Evolutionary conservation across 2,113 vertebrate species (phyloP), one percentile per base, ranked within the genome.

Genomic region (Platichthys flesus): DNA sequence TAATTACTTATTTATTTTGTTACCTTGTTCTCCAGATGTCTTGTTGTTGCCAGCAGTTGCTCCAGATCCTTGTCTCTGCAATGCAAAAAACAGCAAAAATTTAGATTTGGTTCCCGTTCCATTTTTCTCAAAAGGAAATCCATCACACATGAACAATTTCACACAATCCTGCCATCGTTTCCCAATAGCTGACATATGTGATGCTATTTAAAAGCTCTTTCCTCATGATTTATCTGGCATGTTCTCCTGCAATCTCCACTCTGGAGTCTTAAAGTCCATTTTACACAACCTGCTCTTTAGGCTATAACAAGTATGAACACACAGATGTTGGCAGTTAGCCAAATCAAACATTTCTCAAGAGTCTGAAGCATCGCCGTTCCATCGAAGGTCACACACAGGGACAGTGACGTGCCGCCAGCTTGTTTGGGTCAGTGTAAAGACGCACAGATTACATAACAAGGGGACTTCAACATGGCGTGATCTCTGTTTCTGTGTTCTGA

Each of bases 11-110:
- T 28, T 2, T 28, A 0, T 28, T 28, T 28, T 10, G 3, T 28
- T 95, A 99, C 97, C 97, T 81, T 96, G 96, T 86, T 90, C 96
- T 63, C 93, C 96, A 86, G 97, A 86, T 9, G 95, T 93, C 94
- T 98, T 97, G 88, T 95, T 96, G 94, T 95, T 96, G 94, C 94
- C 96, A 67, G 95, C 95, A 86, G 96, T 85, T 84, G 96, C 94
- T 81, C 95, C 96, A 15, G 96, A 90, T 91, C 94, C 94, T 96
- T 97, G 96, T 95, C 96, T 96, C 97, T 98, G 91, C 62, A 87
- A 85, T 1, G 42, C 23, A 77, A 76, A 76, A 76, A 51, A 78
- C 4, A 79, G 49, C 16, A 52, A 59, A 67, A 67, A 13, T 42
- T 42, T 42, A 42, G 40, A 42, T 13, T 42, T 42, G 0, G 12